These are phyloP conservation scores for Morpho helenor DNA, from an alignment of 2,888 invertebrate genomes.

Conservation along the genomic window DNA sequence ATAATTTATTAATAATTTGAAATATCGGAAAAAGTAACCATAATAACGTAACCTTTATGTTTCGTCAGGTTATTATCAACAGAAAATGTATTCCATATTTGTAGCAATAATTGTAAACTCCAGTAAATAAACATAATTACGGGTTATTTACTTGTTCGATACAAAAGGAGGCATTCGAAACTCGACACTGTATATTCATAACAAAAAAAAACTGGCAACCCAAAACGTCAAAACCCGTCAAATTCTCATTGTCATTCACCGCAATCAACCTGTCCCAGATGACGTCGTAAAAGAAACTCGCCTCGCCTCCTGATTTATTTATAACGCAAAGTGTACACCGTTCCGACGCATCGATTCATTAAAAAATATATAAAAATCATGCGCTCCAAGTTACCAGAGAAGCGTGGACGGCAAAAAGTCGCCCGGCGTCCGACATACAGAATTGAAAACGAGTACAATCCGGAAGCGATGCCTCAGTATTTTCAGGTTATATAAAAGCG, in stretches of 20 bases:
- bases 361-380: constrained; percentile 38
- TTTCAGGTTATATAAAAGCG: constrained; percentile 57
- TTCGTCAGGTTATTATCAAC: no score
- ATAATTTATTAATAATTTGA: no score
- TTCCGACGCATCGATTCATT: constrained; percentile 35
- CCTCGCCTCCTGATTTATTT: constrained; percentile 35
- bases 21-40: no score
- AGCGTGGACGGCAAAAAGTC: constrained; percentile 34
- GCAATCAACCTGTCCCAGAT: constrained; percentile 35
- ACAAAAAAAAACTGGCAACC: constrained; percentile 24
- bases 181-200: constrained; percentile 22
- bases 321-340: constrained; percentile 31
- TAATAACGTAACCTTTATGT: no score
- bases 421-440: constrained; percentile 39
- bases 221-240: constrained; percentile 34
- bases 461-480: constrained; percentile 57
- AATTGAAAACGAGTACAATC: constrained; percentile 47
- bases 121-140: constrained; percentile 6
- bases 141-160: constrained; percentile 12
- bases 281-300: constrained; percentile 36
- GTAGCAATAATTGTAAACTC: constrained; percentile 1
- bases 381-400: constrained; percentile 41
- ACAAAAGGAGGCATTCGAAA: constrained; percentile 19
- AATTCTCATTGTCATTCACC: constrained; percentile 37
- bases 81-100: background rate